phyloP scores from a whole-genome alignment of 1,140 invertebrate genomes.

The Piezodorus guildinii region DNA sequence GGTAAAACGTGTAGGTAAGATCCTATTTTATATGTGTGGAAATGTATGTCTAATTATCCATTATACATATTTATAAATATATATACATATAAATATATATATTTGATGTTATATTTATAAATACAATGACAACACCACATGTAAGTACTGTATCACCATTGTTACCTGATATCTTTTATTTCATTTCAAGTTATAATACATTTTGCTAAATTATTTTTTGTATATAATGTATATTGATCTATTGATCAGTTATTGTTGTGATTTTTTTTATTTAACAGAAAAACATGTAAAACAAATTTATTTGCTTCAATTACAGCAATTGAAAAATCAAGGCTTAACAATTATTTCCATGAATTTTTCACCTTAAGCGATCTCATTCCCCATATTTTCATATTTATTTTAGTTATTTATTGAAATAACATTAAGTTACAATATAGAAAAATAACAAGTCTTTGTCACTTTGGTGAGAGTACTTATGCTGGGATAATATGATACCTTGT shows the following conservation, averaged over 20 bases:
- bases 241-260: conserved; percentile 23
- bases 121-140: conserved; percentile 19
- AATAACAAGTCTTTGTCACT: conserved; percentile 1
- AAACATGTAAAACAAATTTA: conserved; percentile 15
- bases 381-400: not conserved
- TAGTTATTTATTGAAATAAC: not conserved
- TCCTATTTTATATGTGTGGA: conserved; percentile 24
- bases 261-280: conserved; percentile 19
- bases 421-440: not conserved
- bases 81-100: too few species aligned
- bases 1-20: conserved; percentile 10
- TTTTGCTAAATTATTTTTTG: conserved; percentile 24
- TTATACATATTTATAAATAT: conserved; percentile 4
- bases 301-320: conserved; percentile 11
- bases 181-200: conserved; percentile 9
- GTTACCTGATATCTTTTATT: conserved; percentile 21
- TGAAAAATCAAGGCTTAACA: not conserved
- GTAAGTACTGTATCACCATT: conserved; percentile 23
- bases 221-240: conserved; percentile 23
- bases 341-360: not conserved
- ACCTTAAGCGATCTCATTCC: not conserved
- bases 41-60: conserved; percentile 18
- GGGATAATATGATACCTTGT: not conserved
- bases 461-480: conserved; percentile 16
- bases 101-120: conserved; percentile 23